Evolutionary conservation across 2,113 vertebrate genomes (phyloP).

Genomic region (Laticauda laticaudata): DNA sequence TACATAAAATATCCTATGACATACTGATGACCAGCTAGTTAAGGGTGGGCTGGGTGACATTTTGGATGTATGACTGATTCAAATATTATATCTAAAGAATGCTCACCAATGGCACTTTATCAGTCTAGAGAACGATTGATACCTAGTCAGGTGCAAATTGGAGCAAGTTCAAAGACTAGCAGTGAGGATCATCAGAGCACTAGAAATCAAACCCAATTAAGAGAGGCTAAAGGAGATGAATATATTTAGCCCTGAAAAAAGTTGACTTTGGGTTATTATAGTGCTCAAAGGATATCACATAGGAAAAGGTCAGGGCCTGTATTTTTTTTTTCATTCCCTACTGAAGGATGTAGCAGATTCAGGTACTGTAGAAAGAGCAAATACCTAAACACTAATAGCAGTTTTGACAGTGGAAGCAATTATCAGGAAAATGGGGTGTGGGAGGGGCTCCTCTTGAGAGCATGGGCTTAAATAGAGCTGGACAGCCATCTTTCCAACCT

Average conservation of each 20-base stretch:
- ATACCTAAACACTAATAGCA: background rate
- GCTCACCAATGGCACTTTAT: background rate
- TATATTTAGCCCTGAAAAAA: background rate
- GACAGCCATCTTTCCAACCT: background rate
- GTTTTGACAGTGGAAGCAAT: background rate
- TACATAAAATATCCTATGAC: background rate
- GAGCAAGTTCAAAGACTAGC: background rate
- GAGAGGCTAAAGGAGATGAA: background rate
- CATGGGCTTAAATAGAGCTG: background rate
- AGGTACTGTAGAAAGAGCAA: background rate
- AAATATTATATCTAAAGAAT: background rate
- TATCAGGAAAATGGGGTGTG: background rate
- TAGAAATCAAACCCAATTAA: background rate
- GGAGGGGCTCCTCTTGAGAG: background rate
- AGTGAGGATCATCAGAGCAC: background rate
- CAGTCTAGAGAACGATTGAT: background rate
- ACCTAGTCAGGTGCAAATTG: background rate
- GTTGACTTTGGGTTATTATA: background rate
- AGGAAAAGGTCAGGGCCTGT: background rate
- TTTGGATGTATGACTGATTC: background rate
- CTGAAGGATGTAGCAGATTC: background rate
- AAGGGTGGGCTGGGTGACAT: background rate
- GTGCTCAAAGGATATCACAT: background rate
- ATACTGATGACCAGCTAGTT: background rate
- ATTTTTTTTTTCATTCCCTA: background rate